Evolutionary conservation across 2,797 vertebrate species (phyloP).

Genomic region (Aselliscus stoliczkanus): DNA sequence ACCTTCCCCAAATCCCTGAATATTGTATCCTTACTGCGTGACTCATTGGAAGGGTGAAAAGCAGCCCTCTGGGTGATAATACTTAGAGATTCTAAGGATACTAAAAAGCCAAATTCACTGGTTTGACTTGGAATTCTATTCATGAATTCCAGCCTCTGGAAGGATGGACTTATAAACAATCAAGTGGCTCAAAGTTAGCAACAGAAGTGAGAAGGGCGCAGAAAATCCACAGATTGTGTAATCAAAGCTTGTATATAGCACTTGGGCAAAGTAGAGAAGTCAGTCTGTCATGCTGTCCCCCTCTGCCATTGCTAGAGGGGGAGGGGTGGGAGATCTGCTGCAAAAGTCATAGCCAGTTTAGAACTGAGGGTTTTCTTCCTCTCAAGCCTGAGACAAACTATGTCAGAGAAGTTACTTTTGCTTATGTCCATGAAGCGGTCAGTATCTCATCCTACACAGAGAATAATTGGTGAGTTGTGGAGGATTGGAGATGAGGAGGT

Average conservation of each 20-base stretch:
- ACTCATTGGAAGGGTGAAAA: background rate
- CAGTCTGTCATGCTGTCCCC: background rate
- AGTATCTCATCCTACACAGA: background rate
- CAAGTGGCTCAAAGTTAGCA: background rate
- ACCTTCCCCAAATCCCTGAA: background rate
- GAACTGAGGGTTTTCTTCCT: background rate
- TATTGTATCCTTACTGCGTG: background rate
- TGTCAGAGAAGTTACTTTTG: background rate
- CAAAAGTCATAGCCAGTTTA: background rate
- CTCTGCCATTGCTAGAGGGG: fast-evolving
- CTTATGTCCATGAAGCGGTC: background rate
- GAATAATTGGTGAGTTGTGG: background rate
- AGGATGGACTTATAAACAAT: background rate
- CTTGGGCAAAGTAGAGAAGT: background rate
- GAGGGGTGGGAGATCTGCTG: background rate
- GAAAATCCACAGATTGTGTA: background rate
- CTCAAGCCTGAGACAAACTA: background rate
- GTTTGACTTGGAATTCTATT: background rate
- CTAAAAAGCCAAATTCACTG: background rate
- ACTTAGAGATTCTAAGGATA: background rate
- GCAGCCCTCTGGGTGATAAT: background rate
- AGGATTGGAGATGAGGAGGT: background rate
- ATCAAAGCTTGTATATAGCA: background rate
- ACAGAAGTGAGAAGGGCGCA: background rate
- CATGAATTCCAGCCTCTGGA: background rate